phyloP scores from a whole-genome alignment of 1,140 invertebrate species.

The Neodiprion lecontei region DNA sequence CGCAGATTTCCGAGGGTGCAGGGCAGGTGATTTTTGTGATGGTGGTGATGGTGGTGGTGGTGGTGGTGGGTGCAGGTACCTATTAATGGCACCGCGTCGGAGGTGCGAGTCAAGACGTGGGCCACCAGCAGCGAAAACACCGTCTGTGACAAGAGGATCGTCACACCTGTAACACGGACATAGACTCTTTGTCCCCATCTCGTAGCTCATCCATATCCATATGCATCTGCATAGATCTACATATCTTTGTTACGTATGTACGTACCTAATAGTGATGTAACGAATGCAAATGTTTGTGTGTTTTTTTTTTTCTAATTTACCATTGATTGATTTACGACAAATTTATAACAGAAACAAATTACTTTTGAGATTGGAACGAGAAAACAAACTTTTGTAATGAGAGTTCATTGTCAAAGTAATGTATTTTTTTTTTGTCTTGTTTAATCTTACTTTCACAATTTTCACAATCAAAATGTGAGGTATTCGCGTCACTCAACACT shows the following conservation, averaged over 20 bases:
- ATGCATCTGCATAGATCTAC: too few species aligned
- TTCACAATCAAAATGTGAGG: too few species aligned
- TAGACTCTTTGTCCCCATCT: neutral
- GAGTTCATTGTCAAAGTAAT: too few species aligned
- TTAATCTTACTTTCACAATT: too few species aligned
- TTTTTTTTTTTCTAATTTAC: neutral
- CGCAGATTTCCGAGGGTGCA: neutral
- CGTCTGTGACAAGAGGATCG: conserved; percentile 98
- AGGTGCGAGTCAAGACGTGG: conserved; percentile 96
- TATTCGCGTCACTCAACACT: too few species aligned
- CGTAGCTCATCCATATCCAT: neutral
- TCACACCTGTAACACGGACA: conserved; percentile 87
- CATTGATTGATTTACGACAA: neutral
- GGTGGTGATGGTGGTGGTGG: neutral
- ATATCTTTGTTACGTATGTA: neutral
- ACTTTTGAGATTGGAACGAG: neutral
- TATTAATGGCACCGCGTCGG: conserved; percentile 96
- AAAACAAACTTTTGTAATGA: too few species aligned
- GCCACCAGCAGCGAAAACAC: conserved; percentile 98
- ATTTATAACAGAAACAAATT: neutral
- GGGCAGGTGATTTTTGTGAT: neutral
- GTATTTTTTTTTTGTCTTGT: too few species aligned
- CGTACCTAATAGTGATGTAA: neutral
- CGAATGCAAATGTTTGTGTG: neutral
- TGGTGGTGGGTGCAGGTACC: conserved; percentile 67